Conservation (phyloP, 2,888 invertebrate genomes). For the Hydraecia micacea region DNA sequence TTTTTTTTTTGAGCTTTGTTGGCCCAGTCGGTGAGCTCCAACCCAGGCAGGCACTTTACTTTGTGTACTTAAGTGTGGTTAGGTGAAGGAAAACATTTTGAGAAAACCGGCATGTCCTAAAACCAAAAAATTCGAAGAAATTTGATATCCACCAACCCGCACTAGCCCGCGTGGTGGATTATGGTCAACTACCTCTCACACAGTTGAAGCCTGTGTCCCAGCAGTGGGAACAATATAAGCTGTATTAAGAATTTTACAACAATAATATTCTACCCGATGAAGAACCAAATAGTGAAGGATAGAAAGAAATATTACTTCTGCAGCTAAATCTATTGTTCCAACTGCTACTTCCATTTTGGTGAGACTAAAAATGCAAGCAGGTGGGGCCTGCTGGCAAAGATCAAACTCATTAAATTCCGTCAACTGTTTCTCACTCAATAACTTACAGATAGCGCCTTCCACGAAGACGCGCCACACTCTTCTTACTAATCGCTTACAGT, state of each 20-base stretch:
- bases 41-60: too few species aligned
- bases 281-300: too few species aligned
- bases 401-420: not conserved
- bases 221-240: not conserved
- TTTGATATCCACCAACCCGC: not conserved
- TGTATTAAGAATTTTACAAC: not conserved
- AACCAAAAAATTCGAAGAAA: not conserved
- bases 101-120: not conserved
- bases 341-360: not conserved
- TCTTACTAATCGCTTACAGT: too few species aligned
- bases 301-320: not conserved
- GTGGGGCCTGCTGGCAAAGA: not conserved
- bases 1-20: too few species aligned
- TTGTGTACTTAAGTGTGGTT: too few species aligned
- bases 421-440: not conserved
- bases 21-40: too few species aligned
- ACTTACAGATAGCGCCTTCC: too few species aligned
- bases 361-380: not conserved
- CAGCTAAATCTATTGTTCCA: not conserved
- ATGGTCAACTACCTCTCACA: not conserved
- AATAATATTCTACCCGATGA: not conserved
- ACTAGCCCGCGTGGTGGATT: not conserved
- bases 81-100: too few species aligned
- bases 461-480: too few species aligned
- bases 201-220: not conserved